Base-by-base conservation (phyloP, 2,888 invertebrate genomes). In the Cephonodes hylas region DNA sequence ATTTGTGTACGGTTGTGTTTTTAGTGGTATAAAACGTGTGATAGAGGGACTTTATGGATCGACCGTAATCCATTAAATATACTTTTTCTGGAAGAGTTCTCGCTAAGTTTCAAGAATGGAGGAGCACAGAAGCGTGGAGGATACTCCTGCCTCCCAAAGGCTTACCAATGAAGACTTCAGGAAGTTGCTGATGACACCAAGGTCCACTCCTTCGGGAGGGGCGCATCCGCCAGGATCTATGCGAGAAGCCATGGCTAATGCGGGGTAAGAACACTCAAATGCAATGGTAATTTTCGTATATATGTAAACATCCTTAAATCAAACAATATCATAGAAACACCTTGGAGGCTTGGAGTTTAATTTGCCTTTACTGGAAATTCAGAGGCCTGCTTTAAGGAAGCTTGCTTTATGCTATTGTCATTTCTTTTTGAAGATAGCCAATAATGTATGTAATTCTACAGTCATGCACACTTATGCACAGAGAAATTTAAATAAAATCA, bases 91-190 rank as follows among this genome's bases (percentile, higher is more conserved):
- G 42, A 15, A 46, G 42, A 57, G 23, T 18, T 48, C 58, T 60
- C 31, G 62, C 45, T 60, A 65, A 68, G 22, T 25, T 63, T n/a
- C 42, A 64, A 89, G 79, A 71, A 94, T 94, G 94, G 93, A 93
- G 58, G 93, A 93, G 58, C 84, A 84, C 60, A 76, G 85, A 59
- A 87, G 84, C 75, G 93, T 93, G 64, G 91, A 93, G 69, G 94
- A 94, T 70, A 94, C 94, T 61, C 95, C 95, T 46, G 94, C 93
- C 66, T 96, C 97, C 0, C 96, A 96, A 77, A 94, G 97, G 70
- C 93, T 99, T 61, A 99, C 99, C 7, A 99, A 99, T 93, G 99
- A 98, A 83, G 99, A 99, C 90, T 99, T 99, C 81, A 95, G 99
- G 61, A 98, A 98, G 82, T 91, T 99, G 59, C 89, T 99, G 70